These are phyloP conservation scores for Arrhamphus sclerolepis DNA, from an alignment of 2,797 vertebrate genomes.

Conservation along the genomic window DNA sequence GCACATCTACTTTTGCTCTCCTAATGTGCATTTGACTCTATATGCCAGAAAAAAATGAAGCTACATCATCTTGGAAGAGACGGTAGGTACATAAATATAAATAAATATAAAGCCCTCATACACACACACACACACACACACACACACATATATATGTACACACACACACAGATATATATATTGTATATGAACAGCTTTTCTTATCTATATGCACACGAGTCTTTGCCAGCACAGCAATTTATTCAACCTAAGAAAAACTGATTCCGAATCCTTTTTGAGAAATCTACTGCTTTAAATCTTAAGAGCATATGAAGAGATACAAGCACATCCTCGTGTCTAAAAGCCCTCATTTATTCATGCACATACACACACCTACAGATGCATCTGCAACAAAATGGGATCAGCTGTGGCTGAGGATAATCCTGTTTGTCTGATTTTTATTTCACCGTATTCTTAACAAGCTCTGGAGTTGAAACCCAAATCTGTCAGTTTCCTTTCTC, in stretches of 20 bases:
- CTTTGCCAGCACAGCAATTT: no score
- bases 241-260: no score
- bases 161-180: slow-evolving; percentile 42
- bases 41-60: slow-evolving; percentile 26
- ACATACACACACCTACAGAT: no score
- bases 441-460: slow-evolving; percentile 41
- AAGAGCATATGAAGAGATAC: no score
- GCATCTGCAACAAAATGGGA: slow-evolving; percentile 57
- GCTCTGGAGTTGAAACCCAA: slow-evolving; percentile 61
- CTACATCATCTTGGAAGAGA: slow-evolving; percentile 38
- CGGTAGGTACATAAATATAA: slow-evolving; percentile 38
- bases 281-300: no score
- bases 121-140: neutral
- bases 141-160: slow-evolving; percentile 9
- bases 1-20: slow-evolving; percentile 14
- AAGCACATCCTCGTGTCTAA: no score
- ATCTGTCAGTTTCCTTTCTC: slow-evolving; percentile 61
- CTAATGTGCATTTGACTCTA: slow-evolving; percentile 13
- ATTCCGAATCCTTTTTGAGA: no score
- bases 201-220: no score
- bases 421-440: slow-evolving; percentile 66
- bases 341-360: no score
- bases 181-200: no score
- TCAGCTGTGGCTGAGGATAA: slow-evolving; percentile 63
- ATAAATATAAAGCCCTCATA: no score